Percentiles rank a stretch among this genome's conserved stretches.
phyloP scores from a whole-genome alignment of 2,888 invertebrate genomes.

The Rambutsinella grinnellia region DNA sequence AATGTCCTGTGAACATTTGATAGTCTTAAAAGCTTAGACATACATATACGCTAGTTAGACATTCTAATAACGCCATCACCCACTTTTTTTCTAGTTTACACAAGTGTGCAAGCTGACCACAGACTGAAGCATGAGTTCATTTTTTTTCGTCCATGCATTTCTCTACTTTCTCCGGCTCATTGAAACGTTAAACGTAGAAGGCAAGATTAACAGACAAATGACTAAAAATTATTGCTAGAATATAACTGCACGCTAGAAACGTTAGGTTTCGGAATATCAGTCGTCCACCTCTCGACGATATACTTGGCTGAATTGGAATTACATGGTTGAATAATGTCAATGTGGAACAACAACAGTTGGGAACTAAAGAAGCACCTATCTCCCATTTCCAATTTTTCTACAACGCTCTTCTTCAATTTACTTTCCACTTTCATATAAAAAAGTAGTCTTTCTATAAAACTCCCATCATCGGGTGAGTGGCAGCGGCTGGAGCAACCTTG shows the following conservation, averaged over 20 bases:
- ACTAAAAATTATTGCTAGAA: too few relatives aligned
- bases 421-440: slow-evolving; percentile 5
- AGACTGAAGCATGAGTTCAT: not conserved
- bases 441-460: slow-evolving; percentile 6
- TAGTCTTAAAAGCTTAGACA: too few relatives aligned
- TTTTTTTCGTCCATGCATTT: not conserved
- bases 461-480: slow-evolving; percentile 9
- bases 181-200: not conserved
- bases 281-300: not conserved
- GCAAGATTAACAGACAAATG: too few relatives aligned
- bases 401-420: not conserved
- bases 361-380: not conserved
- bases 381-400: not conserved
- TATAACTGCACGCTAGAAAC: too few relatives aligned
- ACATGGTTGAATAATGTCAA: not conserved
- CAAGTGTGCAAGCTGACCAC: slow-evolving; percentile 31
- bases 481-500: slow-evolving; percentile 37
- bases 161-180: not conserved
- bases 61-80: slow-evolving; percentile 6
- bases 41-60: not conserved
- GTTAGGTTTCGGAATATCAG: not conserved
- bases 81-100: slow-evolving; percentile 10
- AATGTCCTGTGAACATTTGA: too few relatives aligned
- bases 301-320: too few relatives aligned
- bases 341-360: not conserved